Percentiles rank a stretch among this genome's conserved stretches.
These are phyloP conservation scores for Saccopteryx bilineata DNA, from an alignment of 2,113 vertebrate genomes.

Conservation along the genomic window DNA sequence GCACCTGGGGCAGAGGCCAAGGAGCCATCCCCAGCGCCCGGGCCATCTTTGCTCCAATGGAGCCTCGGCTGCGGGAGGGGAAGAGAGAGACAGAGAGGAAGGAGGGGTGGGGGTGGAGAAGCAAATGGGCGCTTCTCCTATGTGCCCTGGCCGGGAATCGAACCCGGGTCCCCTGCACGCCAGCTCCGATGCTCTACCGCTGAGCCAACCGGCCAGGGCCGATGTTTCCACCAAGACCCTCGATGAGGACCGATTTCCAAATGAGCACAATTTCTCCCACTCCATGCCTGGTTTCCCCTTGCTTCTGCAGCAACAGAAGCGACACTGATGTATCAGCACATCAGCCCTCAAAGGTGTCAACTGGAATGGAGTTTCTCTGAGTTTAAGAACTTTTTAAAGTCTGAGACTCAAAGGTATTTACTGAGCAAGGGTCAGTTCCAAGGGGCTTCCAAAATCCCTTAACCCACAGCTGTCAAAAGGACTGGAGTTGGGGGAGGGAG, in stretches of 20 bases:
- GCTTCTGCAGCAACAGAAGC: neutral
- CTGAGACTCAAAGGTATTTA: neutral
- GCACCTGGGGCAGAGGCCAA: no score
- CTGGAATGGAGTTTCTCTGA: neutral
- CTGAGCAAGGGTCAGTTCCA: neutral
- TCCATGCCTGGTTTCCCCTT: fast-evolving
- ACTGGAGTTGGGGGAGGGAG: neutral
- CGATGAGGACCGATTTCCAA: conserved; percentile 14
- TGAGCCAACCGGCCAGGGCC: no score
- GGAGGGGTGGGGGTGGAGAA: no score
- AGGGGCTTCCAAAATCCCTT: neutral
- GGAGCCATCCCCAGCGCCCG: no score
- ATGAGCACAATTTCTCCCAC: neutral
- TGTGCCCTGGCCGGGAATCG: no score
- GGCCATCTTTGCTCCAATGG: no score
- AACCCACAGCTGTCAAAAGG: neutral
- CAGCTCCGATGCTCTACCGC: no score
- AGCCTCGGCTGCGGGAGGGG: no score
- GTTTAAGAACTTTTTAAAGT: neutral
- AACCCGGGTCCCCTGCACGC: no score
- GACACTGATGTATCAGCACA: neutral
- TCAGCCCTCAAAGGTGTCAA: neutral
- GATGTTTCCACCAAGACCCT: neutral
- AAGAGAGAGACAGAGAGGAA: no score
- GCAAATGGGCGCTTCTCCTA: no score